Base-by-base conservation (phyloP, 2,797 vertebrate species). In the Threskiornis aethiopicus region DNA sequence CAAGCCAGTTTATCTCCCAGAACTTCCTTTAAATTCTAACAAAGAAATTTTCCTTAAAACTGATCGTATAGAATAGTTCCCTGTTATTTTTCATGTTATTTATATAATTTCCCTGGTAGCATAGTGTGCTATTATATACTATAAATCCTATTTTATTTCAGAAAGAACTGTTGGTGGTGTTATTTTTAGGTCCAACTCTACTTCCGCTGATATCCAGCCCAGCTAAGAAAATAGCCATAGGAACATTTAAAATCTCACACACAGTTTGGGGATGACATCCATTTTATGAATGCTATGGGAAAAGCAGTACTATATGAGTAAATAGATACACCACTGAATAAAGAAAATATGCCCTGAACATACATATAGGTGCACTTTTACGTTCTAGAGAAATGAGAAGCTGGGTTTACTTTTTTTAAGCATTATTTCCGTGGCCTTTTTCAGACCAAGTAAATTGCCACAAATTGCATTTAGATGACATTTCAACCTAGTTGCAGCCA, bases 181-280 rank as follows among this genome's bases (percentile, higher is more conserved):
- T 95, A 97, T 95, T 95, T 96, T 95, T 95, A 95, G 82, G 25
- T 55, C 18, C 35, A 88, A 78, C 25, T 81, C 76, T n/a, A 26
- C 65, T 91, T 81, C 85, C 86, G 79, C 57, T 84, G 72, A 69
- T 93, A 93, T 25, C 28, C 37, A 96, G 59, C 58, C 42, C 84
- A 64, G 78, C 90, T 84, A 87, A 90, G 70, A 92, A 95, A 97
- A 93, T 64, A 93, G 59, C 55, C n/a, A 9, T 39, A 84, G 61
- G 57, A 96, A 82, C 61, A 69, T 59, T 69, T 88, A 91, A 92
- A 94, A 86, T 75, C 65, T 93, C 65, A 59, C 13, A 8, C 65
- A 26, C 5, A 16, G 65, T n/a, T 73, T 57, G 81, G 58, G 72
- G 58, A 81, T 76, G 44, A 67, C 52, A 69, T 78, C 59, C 66